Evolutionary conservation across 2,797 vertebrate genomes (phyloP), one percentile per base, ranked within the genome.

Genomic region (Hippocampus kuda): DNA sequence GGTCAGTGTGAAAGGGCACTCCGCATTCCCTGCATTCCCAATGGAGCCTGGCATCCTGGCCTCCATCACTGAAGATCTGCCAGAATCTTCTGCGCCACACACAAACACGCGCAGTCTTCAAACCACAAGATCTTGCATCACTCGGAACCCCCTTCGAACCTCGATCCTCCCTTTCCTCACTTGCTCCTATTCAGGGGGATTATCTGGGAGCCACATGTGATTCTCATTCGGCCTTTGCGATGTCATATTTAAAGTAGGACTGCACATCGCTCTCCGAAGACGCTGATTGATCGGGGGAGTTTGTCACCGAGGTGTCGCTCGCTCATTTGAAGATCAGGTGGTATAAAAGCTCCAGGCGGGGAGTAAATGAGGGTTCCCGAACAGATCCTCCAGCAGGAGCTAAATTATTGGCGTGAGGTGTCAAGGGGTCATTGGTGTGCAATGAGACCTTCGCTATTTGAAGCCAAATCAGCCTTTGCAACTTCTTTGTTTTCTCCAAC

Each of bases 21-120:
- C 71, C 70, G 68, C 83, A 90, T 88, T 88, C 87, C 79, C 81
- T 65, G 46, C 81, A 88, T 88, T 90, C 86, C 78, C 71, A 0
- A 27, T 75, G 79, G 81, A 81, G 81, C 84, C 81, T 84, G 79
- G 81, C 76, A 86, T 85, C 70, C 85, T 85, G 79, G 77, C 72
- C 76, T 78, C 68, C 66, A 2, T 84, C 86, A 86, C 65, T 22
- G 44, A 83, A 78, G 82, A 83, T 81, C 75, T 82, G 76, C 75
- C 77, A 83, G 84, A 81, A 77, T 80, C 46, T 65, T 30, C 53
- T 61, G 26, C 54, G 46, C 46, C 68, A 42, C 66, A 64, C 69
- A 61, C 46, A 51, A 67, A 42, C 68, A 42, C 66, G 61, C 67
- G 56, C 53, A 51, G 64, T 48, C 59, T 41, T 70, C 70, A 64